Conservation (phyloP, 2,113 vertebrate genomes). For the Corvus moneduloides region DNA sequence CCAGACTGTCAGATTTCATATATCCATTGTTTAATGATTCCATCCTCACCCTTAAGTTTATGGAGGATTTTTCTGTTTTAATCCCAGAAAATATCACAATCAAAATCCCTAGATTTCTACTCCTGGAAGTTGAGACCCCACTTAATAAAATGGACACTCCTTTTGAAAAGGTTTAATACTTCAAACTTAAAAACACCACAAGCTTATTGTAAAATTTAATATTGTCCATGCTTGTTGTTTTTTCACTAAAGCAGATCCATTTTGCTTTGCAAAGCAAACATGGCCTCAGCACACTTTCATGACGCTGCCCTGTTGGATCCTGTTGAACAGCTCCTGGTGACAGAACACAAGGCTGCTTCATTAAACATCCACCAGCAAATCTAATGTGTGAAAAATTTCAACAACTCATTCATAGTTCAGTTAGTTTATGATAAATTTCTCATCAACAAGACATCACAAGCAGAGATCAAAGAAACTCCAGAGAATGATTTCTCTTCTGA, state of each 20-base stretch:
- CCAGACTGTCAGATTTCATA: not conserved
- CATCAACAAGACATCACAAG: not conserved
- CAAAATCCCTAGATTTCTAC: not conserved
- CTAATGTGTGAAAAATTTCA: not conserved
- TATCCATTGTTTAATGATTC: not conserved
- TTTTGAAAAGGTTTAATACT: not conserved
- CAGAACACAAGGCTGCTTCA: not conserved
- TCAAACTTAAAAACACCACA: not conserved
- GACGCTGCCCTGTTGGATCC: not conserved
- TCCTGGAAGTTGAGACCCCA: not conserved
- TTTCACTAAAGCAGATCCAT: not conserved
- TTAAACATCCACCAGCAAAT: not conserved
- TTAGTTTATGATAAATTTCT: constrained; percentile 4
- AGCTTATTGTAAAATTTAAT: not conserved
- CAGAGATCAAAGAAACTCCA: not conserved
- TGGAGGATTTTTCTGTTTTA: not conserved
- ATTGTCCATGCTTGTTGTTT: not conserved
- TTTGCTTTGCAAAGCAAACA: not conserved
- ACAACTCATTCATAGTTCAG: not conserved
- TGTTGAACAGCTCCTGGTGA: not conserved
- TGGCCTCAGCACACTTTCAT: not conserved
- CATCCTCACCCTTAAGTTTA: not conserved
- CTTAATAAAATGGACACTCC: not conserved
- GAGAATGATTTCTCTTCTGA: not conserved
- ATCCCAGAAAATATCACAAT: not conserved